Evolutionary conservation across 2,888 invertebrate genomes (phyloP).

Genomic region (Micropterix aruncella): DNA sequence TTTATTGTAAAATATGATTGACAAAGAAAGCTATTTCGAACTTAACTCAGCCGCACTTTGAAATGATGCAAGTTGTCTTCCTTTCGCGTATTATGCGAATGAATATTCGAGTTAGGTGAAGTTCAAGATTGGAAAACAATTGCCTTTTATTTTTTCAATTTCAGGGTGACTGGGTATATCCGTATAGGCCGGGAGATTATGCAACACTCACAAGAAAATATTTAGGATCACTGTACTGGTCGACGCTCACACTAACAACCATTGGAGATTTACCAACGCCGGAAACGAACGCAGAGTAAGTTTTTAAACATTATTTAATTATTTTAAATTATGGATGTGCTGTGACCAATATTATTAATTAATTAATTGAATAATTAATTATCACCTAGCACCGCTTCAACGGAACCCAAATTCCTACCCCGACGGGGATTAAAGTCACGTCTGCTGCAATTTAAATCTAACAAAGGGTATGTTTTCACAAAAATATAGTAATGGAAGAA

Average conservation of each 20-base stretch:
- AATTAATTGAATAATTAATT: background rate
- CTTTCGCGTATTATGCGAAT: no score
- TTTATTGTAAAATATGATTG: no score
- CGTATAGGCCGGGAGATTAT: conserved; percentile 76
- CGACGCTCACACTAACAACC: conserved; percentile 87
- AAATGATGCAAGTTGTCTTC: background rate
- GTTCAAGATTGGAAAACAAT: background rate
- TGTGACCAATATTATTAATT: conserved; percentile 15
- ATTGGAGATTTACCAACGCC: conserved; percentile 94
- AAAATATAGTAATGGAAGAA: background rate
- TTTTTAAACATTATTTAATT: conserved; percentile 16
- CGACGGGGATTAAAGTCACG: conserved; percentile 83
- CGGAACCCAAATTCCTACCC: conserved; percentile 74
- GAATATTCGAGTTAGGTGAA: no score
- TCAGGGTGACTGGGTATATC: conserved; percentile 83
- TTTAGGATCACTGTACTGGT: conserved; percentile 92
- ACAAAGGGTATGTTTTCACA: conserved; percentile 64
- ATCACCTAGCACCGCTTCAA: background rate
- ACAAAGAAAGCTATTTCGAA: no score
- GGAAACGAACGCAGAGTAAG: conserved; percentile 94
- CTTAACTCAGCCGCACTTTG: no score
- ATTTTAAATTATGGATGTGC: conserved; percentile 18
- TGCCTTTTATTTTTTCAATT: conserved; percentile 10
- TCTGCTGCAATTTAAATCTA: conserved; percentile 79
- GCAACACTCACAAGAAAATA: conserved; percentile 85